A percentile compares a stretch with the other conserved stretches of the same genome.
Conservation (phyloP, 2,888 invertebrate genomes). For the Tinea trinotella region DNA sequence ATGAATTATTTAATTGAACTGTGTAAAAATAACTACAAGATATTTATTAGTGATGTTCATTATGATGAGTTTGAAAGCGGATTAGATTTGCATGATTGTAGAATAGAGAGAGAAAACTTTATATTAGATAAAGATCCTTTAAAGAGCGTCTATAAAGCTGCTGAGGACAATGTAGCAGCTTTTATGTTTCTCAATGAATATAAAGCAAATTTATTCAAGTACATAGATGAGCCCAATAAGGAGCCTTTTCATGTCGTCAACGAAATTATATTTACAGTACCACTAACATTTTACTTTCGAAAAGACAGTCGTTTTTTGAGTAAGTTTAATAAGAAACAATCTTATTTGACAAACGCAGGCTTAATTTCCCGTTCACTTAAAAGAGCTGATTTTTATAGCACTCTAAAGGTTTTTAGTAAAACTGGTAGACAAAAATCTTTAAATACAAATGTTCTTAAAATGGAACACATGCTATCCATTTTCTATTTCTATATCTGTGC, state of each 20-base stretch:
- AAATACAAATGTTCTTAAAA: not conserved
- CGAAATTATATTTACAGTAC: conserved; percentile 2
- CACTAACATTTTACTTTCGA: conserved; percentile 11
- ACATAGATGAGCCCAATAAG: conserved; percentile 1
- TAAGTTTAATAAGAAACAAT: not conserved
- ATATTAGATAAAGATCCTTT: conserved; percentile 10
- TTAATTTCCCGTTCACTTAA: not conserved
- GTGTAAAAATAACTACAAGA: conserved; percentile 6
- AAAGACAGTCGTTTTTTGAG: not conserved
- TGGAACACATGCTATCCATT: conserved; percentile 3
- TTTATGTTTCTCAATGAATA: conserved; percentile 12
- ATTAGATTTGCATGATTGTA: conserved; percentile 8
- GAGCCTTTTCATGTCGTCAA: conserved; percentile 16
- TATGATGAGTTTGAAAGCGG: conserved; percentile 14
- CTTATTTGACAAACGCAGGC: not conserved
- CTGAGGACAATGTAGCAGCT: conserved; percentile 9
- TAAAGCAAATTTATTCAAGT: not conserved
- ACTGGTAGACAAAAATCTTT: not conserved
- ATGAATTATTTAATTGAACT: conserved; percentile 13
- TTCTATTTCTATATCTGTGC: not conserved
- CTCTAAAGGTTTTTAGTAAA: not conserved
- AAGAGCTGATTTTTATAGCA: not conserved
- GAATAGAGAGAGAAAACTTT: conserved; percentile 13
- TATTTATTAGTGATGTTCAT: not conserved
- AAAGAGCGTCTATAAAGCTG: not conserved